Conservation (phyloP, 2,113 vertebrate genomes). For the Leptocoma aspasia region DNA sequence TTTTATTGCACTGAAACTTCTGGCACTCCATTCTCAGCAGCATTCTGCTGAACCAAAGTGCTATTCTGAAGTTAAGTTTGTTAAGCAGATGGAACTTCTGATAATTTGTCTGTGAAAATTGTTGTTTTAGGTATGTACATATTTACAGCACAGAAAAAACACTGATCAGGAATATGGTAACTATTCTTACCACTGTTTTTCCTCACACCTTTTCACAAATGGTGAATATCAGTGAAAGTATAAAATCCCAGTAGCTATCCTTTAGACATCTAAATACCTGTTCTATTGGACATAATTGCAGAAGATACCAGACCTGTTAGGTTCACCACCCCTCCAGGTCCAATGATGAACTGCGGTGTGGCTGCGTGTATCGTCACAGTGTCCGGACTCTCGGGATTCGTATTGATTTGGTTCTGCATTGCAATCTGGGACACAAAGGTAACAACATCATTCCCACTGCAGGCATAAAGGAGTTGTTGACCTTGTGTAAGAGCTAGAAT, state of each 20-base stretch:
- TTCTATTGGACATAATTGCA: conserved; percentile 61
- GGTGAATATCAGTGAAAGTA: background rate
- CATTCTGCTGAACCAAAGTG: background rate
- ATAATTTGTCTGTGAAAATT: background rate
- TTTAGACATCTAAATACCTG: conserved; percentile 66
- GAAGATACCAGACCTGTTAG: conserved; percentile 82
- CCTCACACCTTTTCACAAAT: conserved; percentile 37
- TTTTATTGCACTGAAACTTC: background rate
- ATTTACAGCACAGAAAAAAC: background rate
- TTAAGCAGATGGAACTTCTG: background rate
- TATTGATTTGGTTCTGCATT: conserved; percentile 92
- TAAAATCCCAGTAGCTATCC: conserved; percentile 53
- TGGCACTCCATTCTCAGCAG: background rate
- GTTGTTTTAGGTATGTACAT: background rate
- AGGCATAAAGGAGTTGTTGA: background rate
- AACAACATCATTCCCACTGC: background rate
- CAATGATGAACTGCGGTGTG: conserved; percentile 87
- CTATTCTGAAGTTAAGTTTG: background rate
- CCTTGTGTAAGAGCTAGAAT: background rate
- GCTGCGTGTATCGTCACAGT: conserved; percentile 86
- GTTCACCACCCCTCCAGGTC: conserved; percentile 87
- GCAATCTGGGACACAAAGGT: conserved; percentile 75
- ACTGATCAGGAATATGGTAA: background rate
- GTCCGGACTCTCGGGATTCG: conserved; percentile 85
- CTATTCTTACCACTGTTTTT: conserved; percentile 50